phyloP scores from a whole-genome alignment of 1,140 invertebrate genomes.

The Steinernema feltiae region DNA sequence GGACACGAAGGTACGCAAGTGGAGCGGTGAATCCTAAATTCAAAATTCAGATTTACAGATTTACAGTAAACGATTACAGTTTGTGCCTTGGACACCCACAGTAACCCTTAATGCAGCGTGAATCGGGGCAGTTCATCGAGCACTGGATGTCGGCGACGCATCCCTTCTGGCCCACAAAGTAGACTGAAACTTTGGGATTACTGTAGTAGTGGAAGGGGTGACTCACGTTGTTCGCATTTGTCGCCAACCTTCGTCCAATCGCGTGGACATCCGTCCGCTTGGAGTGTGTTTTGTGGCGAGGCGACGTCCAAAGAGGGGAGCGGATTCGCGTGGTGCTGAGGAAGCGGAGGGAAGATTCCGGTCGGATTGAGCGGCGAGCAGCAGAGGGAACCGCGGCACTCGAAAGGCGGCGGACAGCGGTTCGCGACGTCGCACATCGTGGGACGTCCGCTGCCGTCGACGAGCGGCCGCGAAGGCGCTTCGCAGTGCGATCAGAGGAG shows the following conservation, averaged over 20 bases:
- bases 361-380: slow-evolving; percentile 14
- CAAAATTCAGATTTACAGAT: too few relatives aligned
- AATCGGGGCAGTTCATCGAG: slow-evolving; percentile 32
- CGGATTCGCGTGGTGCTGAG: neutral
- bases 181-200: slow-evolving; percentile 38
- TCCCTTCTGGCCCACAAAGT: slow-evolving; percentile 54
- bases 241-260: slow-evolving; percentile 46
- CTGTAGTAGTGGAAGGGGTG: slow-evolving; percentile 24
- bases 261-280: slow-evolving; percentile 30
- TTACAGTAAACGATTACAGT: too few relatives aligned
- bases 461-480: neutral
- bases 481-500: slow-evolving; percentile 18
- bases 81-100: slow-evolving; percentile 43
- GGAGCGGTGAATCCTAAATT: slow-evolving; percentile 52
- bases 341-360: slow-evolving; percentile 14
- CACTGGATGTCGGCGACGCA: slow-evolving; percentile 52
- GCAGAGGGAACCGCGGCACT: neutral
- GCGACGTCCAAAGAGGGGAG: too few relatives aligned
- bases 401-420: neutral
- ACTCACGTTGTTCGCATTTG: slow-evolving; percentile 50
- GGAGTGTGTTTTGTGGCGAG: neutral
- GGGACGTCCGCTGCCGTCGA: neutral
- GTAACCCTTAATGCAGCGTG: slow-evolving; percentile 43
- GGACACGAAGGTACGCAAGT: slow-evolving; percentile 50
- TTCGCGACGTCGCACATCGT: neutral